Percentiles rank a stretch among this genome's conserved stretches.
Conservation (phyloP, 2,888 invertebrate genomes). For the Eupithecia tripunctaria region DNA sequence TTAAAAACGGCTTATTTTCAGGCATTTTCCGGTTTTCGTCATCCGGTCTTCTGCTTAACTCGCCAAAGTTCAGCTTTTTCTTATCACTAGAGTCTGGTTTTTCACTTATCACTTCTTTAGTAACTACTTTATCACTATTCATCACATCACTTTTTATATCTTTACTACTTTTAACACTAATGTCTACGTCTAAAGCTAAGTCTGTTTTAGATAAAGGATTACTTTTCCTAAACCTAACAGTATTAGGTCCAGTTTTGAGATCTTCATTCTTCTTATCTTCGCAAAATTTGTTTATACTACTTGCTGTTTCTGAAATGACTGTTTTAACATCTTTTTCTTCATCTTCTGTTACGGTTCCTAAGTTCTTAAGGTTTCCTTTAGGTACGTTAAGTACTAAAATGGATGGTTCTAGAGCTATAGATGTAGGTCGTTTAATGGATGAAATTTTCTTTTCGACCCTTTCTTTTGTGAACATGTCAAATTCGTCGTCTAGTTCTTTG, state of each 20-base stretch:
- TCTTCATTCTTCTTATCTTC: slow-evolving; percentile 32
- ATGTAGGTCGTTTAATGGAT: slow-evolving; percentile 56
- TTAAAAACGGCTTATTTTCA: slow-evolving; percentile 75
- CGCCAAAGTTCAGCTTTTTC: slow-evolving; percentile 60
- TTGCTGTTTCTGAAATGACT: slow-evolving; percentile 64
- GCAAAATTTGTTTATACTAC: slow-evolving; percentile 48
- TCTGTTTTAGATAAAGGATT: slow-evolving; percentile 23
- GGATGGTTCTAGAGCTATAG: slow-evolving; percentile 63
- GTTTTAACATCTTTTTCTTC: slow-evolving; percentile 65
- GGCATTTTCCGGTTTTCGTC: slow-evolving; percentile 54
- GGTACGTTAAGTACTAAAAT: slow-evolving; percentile 62
- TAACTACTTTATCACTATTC: slow-evolving; percentile 21
- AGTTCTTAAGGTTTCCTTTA: slow-evolving; percentile 57
- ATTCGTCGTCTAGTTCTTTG: slow-evolving; percentile 75
- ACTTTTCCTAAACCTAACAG: slow-evolving; percentile 13
- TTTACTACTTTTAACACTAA: not conserved
- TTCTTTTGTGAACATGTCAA: slow-evolving; percentile 78
- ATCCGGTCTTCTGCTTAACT: slow-evolving; percentile 58
- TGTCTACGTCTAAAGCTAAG: not conserved
- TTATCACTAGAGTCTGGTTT: slow-evolving; percentile 14
- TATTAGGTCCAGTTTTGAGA: not conserved
- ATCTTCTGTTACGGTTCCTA: slow-evolving; percentile 74
- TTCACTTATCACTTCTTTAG: slow-evolving; percentile 7
- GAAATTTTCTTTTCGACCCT: slow-evolving; percentile 62
- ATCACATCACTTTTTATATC: slow-evolving; percentile 1